These are phyloP conservation scores for Myotis lucifugus DNA, from an alignment of 2,113 vertebrate genomes.

Conservation along the genomic window DNA sequence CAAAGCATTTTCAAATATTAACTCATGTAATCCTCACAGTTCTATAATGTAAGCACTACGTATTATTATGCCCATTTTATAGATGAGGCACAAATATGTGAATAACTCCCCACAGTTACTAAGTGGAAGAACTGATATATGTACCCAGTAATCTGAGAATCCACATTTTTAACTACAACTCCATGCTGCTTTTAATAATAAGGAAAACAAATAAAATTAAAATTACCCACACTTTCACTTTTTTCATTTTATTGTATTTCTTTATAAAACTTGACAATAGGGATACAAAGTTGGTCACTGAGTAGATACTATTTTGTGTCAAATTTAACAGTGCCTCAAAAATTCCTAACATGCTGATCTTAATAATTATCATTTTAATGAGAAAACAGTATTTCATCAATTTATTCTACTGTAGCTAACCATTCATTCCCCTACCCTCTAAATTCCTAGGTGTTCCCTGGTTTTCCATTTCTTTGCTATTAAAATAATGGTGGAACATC, in stretches of 20 bases:
- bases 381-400: neutral
- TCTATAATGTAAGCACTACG: neutral
- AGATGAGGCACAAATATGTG: neutral
- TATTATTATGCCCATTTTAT: neutral
- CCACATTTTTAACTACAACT: neutral
- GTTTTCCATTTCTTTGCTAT: neutral
- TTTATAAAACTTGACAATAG: neutral
- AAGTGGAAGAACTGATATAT: neutral
- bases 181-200: neutral
- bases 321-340: neutral
- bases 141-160: neutral
- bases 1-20: neutral
- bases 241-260: neutral
- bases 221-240: neutral
- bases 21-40: neutral
- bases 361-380: neutral
- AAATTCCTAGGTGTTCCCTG: neutral
- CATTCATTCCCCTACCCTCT: neutral
- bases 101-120: neutral
- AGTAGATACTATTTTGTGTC: neutral
- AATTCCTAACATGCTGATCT: neutral
- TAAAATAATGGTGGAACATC: neutral
- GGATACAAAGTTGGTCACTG: neutral
- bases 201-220: neutral
- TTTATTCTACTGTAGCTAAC: neutral